Conservation (phyloP, 2,888 invertebrate species). For the Odiellus spinosus region DNA sequence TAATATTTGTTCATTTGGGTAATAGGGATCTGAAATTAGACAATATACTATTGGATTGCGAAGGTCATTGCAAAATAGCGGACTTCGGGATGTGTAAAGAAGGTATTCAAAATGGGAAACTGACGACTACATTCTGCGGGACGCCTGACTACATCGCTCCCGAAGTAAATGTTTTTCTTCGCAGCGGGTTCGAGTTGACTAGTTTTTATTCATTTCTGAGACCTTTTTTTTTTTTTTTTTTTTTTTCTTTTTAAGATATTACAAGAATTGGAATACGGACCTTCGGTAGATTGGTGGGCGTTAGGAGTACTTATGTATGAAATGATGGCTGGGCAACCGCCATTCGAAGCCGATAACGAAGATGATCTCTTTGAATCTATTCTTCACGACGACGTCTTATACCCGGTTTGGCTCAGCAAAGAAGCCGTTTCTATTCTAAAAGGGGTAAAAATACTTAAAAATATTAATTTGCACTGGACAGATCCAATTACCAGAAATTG, state of each 20-base stretch:
- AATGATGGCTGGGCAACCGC: constrained; percentile 77
- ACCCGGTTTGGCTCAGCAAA: constrained; percentile 92
- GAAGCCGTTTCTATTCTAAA: constrained; percentile 81
- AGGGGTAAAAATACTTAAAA: constrained; percentile 34
- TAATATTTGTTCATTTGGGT: neutral
- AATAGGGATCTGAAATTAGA: constrained; percentile 77
- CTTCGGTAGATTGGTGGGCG: constrained; percentile 65
- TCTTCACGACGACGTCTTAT: constrained; percentile 92
- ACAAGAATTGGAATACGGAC: constrained; percentile 64
- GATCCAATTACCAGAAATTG: too few relatives aligned
- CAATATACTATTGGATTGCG: constrained; percentile 90
- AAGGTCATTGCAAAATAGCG: constrained; percentile 85
- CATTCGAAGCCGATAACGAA: constrained; percentile 99
- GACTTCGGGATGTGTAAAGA: constrained; percentile 96
- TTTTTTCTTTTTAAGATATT: constrained; percentile 41
- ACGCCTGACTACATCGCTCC: constrained; percentile 99
- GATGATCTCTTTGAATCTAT: constrained; percentile 98
- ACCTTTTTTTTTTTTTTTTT: too few relatives aligned
- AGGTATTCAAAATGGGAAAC: constrained; percentile 69
- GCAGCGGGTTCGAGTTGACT: too few relatives aligned
- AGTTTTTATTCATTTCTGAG: too few relatives aligned
- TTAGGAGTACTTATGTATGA: constrained; percentile 96
- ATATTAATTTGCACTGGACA: too few relatives aligned
- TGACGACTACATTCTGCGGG: constrained; percentile 97
- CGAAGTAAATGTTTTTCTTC: constrained; percentile 37